A percentile compares a stretch with the other conserved stretches of the same genome.
Evolutionary conservation across 37 sponge, comb jelly and placozoan species (phyloP).

Genomic region (Chondrilla cf. caribensis): DNA sequence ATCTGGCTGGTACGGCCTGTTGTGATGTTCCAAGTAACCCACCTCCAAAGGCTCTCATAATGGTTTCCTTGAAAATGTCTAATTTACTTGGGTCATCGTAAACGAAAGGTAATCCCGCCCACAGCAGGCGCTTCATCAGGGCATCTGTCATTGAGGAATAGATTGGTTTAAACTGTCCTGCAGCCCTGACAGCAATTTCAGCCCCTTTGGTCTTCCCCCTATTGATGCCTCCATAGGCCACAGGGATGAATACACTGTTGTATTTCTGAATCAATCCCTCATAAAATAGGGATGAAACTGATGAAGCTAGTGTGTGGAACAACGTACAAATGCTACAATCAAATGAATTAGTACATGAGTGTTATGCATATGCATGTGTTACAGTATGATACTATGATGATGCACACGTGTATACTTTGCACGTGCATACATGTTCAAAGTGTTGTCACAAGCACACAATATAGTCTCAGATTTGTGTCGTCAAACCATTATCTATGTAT

Average conservation of each 20-base stretch:
- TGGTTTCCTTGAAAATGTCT: neutral
- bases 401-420: too few relatives aligned
- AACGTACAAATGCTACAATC: too few relatives aligned
- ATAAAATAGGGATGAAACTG: too few relatives aligned
- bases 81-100: neutral
- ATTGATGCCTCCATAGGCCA: neutral
- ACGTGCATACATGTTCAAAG: too few relatives aligned
- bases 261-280: neutral
- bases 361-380: too few relatives aligned
- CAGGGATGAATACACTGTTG: neutral
- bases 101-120: neutral
- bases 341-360: too few relatives aligned
- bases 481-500: too few relatives aligned
- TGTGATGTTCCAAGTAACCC: neutral
- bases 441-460: too few relatives aligned
- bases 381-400: too few relatives aligned
- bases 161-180: neutral
- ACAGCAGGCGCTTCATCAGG: neutral
- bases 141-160: neutral
- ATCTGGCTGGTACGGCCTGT: neutral
- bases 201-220: neutral
- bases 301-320: too few relatives aligned
- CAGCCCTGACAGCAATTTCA: neutral
- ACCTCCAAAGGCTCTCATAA: neutral
- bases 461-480: too few relatives aligned